Evolutionary conservation across 2,888 invertebrate genomes (phyloP), one percentile per base, ranked within the genome.

Genomic region (Acronicta aceris): DNA sequence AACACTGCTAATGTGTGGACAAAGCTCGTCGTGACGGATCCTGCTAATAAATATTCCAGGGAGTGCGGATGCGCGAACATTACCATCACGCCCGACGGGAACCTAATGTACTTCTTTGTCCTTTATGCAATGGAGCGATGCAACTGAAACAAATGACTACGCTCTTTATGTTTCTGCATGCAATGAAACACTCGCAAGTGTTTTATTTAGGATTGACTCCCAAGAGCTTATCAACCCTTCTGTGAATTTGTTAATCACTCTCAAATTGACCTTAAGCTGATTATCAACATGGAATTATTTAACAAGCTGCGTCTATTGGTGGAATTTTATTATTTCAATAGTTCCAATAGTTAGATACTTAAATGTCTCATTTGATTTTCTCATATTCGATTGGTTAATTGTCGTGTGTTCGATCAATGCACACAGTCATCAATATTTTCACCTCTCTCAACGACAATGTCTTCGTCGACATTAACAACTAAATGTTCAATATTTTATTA

Each of bases 41-140:
- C 86, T 81, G 93, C 94, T 94, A 94, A 94, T 94, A 91, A 90
- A 91, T 84, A 85, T 93, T 93, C 93, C 90, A 88, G 92, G 93
- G 91, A 92, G 83, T 75, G 84, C 76, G 83, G 84, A 84, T 84
- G 83, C 74, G 84, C 88, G 84, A 88, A 90, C 85, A 81, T 87
- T 84, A 76, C 79, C 83, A 81, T 78, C 82, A 78, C 66, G 58
- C 53, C 46, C 55, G 42, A 38, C 61, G 48, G 58, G 63, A 59
- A 52, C 57, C 65, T 69, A 74, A 73, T 73, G 72, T 64, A 65
- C 51, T 69, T 61, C 68, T 70, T 78, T 79, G 72, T 78, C 60
- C 63, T 73, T 62, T 62, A 68, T 61, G 46, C 43, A 1, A 38
- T 53, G 40, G 40, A 53, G n/a, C 17, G 45, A 10, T 5, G 25